A percentile compares a stretch with the other conserved stretches of the same genome.
These are phyloP conservation scores for Octodon degus DNA, from an alignment of 2,113 vertebrate species.

Conservation along the genomic window DNA sequence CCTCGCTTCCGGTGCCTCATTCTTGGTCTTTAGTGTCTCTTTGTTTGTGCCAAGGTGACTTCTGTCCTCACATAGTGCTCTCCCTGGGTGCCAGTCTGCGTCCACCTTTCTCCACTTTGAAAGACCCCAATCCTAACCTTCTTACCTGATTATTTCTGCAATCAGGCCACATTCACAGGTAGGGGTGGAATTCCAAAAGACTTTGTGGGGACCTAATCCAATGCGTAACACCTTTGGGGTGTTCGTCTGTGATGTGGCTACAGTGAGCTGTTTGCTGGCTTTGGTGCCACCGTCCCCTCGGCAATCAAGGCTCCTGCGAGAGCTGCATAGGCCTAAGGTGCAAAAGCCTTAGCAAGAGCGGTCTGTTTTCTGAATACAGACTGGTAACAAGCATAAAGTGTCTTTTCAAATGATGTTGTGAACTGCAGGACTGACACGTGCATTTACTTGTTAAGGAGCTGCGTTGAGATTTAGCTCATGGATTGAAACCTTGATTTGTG, in stretches of 20 bases:
- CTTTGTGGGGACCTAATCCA: neutral
- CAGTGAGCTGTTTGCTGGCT: neutral
- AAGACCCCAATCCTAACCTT: neutral
- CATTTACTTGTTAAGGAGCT: neutral
- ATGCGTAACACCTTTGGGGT: neutral
- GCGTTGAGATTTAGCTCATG: neutral
- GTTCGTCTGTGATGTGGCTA: neutral
- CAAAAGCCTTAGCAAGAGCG: constrained; percentile 60
- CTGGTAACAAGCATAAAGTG: constrained; percentile 61
- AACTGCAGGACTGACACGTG: neutral
- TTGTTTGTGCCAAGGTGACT: neutral
- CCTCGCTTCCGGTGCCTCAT: neutral
- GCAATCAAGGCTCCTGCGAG: constrained; percentile 64
- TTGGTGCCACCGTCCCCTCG: neutral
- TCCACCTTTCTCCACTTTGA: neutral
- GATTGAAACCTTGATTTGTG: neutral
- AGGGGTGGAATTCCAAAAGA: neutral
- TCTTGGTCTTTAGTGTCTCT: neutral
- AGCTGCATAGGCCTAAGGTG: constrained; percentile 71
- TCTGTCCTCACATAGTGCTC: neutral
- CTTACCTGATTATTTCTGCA: neutral
- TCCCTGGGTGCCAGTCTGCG: neutral
- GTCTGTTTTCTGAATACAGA: constrained; percentile 79
- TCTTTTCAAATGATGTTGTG: constrained; percentile 78
- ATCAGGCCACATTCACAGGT: neutral